phyloP scores from a whole-genome alignment of 2,888 invertebrate genomes.

The Protula sp. region DNA sequence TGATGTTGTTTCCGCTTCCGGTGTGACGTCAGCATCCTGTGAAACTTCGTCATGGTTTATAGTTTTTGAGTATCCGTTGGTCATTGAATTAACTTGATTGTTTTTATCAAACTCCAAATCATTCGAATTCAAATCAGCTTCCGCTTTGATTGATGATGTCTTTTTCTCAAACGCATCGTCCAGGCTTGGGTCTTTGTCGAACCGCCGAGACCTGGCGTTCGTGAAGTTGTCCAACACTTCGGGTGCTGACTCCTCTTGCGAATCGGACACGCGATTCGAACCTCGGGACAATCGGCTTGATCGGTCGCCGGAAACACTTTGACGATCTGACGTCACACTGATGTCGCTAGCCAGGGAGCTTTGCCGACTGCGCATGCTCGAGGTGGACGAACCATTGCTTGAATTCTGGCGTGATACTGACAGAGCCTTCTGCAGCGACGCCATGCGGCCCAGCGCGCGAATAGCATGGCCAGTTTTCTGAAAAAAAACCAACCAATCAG shows the following conservation, averaged over 20 bases:
- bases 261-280: no score
- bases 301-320: no score
- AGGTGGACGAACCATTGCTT: neutral
- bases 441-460: conserved; percentile 76
- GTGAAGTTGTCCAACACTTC: neutral
- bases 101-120: no score
- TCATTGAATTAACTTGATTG: no score
- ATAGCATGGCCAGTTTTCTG: conserved; percentile 84
- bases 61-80: no score
- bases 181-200: neutral
- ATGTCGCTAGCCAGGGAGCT: neutral
- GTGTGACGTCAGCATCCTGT: no score
- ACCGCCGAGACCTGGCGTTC: neutral
- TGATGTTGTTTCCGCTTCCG: neutral
- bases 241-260: no score
- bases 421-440: conserved; percentile 16
- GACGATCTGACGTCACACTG: no score
- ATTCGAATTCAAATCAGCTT: neutral
- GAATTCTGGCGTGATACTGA: neutral
- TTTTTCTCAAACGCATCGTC: no score
- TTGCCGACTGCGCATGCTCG: neutral
- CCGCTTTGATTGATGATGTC: no score
- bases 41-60: no score
- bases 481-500: conserved; percentile 23
- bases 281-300: no score